Evolutionary conservation across 2,888 invertebrate species (phyloP), one percentile per base, ranked within the genome.

Genomic region (Stomorhina lunata): DNA sequence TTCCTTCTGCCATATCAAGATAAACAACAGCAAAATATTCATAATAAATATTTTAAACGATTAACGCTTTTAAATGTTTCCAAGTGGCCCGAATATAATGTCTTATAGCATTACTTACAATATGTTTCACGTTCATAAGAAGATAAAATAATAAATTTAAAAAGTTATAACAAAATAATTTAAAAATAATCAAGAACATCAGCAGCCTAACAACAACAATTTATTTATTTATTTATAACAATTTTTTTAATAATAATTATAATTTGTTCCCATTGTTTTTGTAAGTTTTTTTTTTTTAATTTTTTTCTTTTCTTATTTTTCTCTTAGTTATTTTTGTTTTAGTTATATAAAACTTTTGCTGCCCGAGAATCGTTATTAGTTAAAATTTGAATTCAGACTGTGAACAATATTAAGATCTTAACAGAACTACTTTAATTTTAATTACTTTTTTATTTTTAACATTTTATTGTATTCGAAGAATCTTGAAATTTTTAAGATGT

Each of bases 311-410:
- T 43, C 5, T 32, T n/a, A 43, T 63, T 12, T 20, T 34, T 12
- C 37, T 66, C 9, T 15, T 25, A 1, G 15, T 17, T 55, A 5
- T 45, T 20, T 32, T 4, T 59, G 6, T 27, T 61, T 61, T 9
- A 12, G 25, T 45, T 66, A 72, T 79, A 66, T 72, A 79, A 79
- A 12, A 40, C 40, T 79, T 50, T 1, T 12, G 32, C 29, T 50
- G 22, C 10, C 22, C 65, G 37, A 66, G 37, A 50, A 32, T 72
- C 25, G 4, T 65, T 65, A 22, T 65, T 61, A 79, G 72, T 79
- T 66, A 4, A 15, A 59, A 59, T 71, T 65, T 71, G 63, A 50
- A 48, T 57, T 57, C 48, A 37, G 37, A 37, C 34, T 37, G 63
- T 57, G 48, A 63, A 78, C 48, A 37, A 55, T 20, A 68, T n/a